phyloP scores from a whole-genome alignment of 2,113 vertebrate genomes.

The Tupaia tana region DNA sequence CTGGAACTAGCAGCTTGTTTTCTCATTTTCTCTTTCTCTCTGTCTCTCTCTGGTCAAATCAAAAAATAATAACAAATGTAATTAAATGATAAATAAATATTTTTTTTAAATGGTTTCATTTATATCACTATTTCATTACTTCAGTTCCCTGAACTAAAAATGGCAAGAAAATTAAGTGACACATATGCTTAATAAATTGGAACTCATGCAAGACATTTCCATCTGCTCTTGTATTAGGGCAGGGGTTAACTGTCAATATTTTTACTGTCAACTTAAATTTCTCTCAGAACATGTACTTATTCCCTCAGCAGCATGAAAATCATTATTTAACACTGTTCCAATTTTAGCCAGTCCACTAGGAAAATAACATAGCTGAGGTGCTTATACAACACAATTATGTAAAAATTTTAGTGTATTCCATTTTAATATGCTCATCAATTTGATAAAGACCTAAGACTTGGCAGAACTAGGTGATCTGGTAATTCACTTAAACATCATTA shows the following conservation, averaged over 20 bases:
- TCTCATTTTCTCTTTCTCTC: too few relatives aligned
- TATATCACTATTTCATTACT: conserved; percentile 78
- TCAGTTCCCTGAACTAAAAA: conserved; percentile 80
- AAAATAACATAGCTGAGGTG: conserved; percentile 53
- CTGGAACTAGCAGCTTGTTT: too few relatives aligned
- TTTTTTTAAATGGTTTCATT: conserved; percentile 74
- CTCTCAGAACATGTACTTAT: conserved; percentile 64
- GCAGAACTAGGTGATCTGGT: not conserved
- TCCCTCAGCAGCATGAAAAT: conserved; percentile 63
- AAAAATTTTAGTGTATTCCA: conserved; percentile 56
- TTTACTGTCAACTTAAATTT: conserved; percentile 84
- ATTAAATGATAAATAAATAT: too few relatives aligned
- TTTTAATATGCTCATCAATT: conserved; percentile 58
- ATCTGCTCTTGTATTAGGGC: conserved; percentile 80
- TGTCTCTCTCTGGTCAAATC: too few relatives aligned
- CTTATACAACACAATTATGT: conserved; percentile 29
- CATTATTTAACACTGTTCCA: conserved; percentile 76
- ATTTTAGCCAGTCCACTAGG: conserved; percentile 35
- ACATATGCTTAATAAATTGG: conserved; percentile 86
- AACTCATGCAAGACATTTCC: conserved; percentile 85
- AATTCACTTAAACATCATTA: not conserved
- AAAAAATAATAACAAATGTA: too few relatives aligned
- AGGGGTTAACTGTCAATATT: conserved; percentile 86
- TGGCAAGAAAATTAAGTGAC: conserved; percentile 85
- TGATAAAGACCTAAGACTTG: conserved; percentile 34